Evolutionary conservation across 2,113 vertebrate species (phyloP).

Genomic region (Tringa solitaria): DNA sequence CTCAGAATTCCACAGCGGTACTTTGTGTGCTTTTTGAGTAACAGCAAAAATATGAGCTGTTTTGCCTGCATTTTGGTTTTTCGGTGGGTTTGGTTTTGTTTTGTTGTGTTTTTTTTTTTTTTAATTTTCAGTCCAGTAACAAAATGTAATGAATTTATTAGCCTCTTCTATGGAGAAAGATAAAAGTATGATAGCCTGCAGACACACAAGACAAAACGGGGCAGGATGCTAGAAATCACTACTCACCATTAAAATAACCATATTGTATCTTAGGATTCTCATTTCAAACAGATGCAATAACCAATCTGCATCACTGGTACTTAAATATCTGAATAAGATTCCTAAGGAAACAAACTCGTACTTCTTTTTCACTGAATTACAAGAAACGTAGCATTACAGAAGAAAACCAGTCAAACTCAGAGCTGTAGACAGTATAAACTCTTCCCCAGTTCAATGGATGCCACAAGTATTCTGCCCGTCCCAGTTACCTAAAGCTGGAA

Average conservation of each 20-base stretch:
- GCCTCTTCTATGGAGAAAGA: neutral
- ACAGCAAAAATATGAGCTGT: neutral
- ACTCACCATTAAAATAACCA: neutral
- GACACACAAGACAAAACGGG: neutral
- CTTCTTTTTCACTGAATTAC: neutral
- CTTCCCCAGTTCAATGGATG: rapidly evolving
- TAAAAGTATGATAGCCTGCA: neutral
- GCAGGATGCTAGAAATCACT: neutral
- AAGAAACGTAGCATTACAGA: neutral
- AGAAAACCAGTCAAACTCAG: neutral
- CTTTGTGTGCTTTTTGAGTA: neutral
- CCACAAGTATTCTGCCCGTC: neutral
- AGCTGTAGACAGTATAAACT: neutral
- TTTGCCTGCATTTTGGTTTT: neutral
- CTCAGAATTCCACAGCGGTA: neutral
- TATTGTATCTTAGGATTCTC: neutral
- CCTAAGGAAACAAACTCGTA: neutral
- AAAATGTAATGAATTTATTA: neutral
- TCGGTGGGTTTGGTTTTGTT: neutral
- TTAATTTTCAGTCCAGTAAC: neutral
- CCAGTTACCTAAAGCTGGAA: neutral
- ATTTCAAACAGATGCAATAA: neutral
- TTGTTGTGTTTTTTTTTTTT: neutral
- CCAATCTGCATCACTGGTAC: neutral
- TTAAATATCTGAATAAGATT: neutral